These are phyloP conservation scores for Adoxophyes honmai DNA, from an alignment of 1,140 invertebrate species.

Conservation along the genomic window DNA sequence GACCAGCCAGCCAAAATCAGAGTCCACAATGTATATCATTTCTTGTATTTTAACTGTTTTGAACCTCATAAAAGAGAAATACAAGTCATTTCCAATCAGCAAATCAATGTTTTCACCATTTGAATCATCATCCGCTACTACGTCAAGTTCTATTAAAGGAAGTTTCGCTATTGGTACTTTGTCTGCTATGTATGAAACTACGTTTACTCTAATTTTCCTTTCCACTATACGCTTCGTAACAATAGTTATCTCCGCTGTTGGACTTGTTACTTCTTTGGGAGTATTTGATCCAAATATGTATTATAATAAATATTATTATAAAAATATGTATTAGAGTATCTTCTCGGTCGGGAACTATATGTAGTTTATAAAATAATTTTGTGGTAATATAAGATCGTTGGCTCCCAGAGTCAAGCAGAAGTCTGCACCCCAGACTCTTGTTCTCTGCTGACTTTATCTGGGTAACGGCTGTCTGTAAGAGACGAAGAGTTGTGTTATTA, in stretches of 20 bases:
- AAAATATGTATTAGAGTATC: background rate
- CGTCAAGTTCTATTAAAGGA: no score
- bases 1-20: no score
- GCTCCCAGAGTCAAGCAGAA: slow-evolving; percentile 15
- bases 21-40: no score
- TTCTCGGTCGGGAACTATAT: background rate
- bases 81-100: no score
- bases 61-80: no score
- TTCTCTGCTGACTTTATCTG: background rate
- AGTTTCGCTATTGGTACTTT: background rate
- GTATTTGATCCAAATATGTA: slow-evolving; percentile 16
- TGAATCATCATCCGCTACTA: no score
- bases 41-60: no score
- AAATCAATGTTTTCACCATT: no score
- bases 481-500: background rate
- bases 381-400: slow-evolving; percentile 11
- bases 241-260: background rate
- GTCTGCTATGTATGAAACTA: slow-evolving; percentile 12
- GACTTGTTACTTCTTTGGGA: slow-evolving; percentile 6
- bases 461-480: slow-evolving; percentile 15
- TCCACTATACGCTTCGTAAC: background rate
- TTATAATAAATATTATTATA: no score
- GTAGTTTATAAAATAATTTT: background rate
- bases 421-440: background rate
- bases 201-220: background rate